Evolutionary conservation across 2,888 invertebrate genomes (phyloP), one percentile per base, ranked within the genome.

Genomic region (Mongoloraphidia duomilia): DNA sequence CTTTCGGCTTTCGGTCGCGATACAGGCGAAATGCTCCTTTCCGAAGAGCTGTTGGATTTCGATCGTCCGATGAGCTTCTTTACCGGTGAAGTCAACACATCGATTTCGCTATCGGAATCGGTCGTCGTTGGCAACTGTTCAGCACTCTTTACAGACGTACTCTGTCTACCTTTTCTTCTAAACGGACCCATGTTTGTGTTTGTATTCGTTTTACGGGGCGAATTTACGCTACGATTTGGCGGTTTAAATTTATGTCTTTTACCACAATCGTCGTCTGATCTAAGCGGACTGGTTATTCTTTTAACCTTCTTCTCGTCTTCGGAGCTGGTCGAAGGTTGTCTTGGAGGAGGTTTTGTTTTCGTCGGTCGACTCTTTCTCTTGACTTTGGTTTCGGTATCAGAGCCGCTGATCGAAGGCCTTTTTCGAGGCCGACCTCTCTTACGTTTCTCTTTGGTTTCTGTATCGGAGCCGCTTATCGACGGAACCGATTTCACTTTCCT

Each of bases 81-180:
- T 11, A 50, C 50, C 26, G 52, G 41, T 8, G 50, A 60, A 53
- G 64, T 64, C 26, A 66, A 65, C 17, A 59, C 57, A 46, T 64
- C 65, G 38, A 59, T 59, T 35, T 65, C 65, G 43, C 58, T 60
- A 34, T 70, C 70, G 2, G 68, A 66, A 40, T 70, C 71, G 50
- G 68, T 67, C 10, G 65, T 60, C 1, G 62, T 61, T 8, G 61
- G 61, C 44, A 62, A 51, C 5, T 58, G 52, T 46, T 58, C 60
- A 17, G 56, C 60, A 52, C 63, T 63, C 51, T 60, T 62, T 4
- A 52, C 65, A 62, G 45, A 62, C 61, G 46, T 67, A 69, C 63
- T 66, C 63, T 61, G 60, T 65, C 63, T 61, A 64, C 68, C 66
- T 68, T 65, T 66, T 51, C 66, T 65, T 60, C 60, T 58, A 13